Conservation (phyloP, 1,140 invertebrate genomes). For the Palaemon carinicauda region DNA sequence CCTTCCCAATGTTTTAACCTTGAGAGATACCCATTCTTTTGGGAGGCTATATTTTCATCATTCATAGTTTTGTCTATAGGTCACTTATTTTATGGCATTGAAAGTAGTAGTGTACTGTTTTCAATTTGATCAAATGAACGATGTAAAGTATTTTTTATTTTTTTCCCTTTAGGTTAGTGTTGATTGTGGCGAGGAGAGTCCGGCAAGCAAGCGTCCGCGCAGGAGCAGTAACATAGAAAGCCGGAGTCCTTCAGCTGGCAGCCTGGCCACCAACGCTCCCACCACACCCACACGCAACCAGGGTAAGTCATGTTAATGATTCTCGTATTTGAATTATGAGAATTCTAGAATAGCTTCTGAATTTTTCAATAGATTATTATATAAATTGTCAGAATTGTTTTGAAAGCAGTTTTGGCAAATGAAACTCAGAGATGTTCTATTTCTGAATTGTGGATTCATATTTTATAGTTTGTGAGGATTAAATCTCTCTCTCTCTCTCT, state of each 20-base stretch:
- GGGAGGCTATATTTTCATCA: no score
- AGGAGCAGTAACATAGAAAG: conserved; percentile 38
- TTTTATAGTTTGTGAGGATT: no score
- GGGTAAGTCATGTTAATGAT: neutral
- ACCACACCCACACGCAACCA: conserved; percentile 39
- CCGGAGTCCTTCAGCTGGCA: conserved; percentile 15
- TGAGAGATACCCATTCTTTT: no score
- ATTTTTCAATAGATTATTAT: neutral
- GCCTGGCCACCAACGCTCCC: conserved; percentile 34
- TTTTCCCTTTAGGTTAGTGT: conserved; percentile 2
- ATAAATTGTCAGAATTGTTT: neutral
- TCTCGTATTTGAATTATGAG: neutral
- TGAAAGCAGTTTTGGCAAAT: no score
- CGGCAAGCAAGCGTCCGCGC: conserved; percentile 37
- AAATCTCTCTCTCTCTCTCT: no score
- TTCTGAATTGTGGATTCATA: no score
- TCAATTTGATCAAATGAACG: no score
- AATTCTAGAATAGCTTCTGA: neutral
- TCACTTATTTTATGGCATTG: neutral
- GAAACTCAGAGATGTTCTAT: no score
- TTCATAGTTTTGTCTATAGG: no score
- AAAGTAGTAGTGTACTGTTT: no score
- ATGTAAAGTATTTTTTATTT: neutral
- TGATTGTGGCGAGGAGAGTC: conserved; percentile 44
- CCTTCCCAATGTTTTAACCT: no score